Evolutionary conservation across 2,888 invertebrate genomes (phyloP).

Genomic region (Oscheius myriophilus): DNA sequence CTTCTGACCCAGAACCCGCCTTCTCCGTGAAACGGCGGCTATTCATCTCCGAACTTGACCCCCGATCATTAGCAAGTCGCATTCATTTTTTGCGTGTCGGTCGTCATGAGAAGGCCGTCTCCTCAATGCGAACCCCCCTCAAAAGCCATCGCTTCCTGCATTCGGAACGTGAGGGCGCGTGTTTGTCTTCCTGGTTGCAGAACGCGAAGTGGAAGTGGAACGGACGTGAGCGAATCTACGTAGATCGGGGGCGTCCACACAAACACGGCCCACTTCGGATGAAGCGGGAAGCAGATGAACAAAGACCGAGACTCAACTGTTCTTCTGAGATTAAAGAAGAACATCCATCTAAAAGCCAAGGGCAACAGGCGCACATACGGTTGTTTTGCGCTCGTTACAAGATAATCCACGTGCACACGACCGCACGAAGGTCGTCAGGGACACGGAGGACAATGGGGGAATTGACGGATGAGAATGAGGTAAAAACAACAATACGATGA

Average conservation of each 20-base stretch:
- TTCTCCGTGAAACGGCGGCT: slow-evolving; percentile 8
- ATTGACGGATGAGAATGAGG: background rate
- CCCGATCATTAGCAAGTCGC: slow-evolving; percentile 21
- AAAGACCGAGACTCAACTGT: background rate
- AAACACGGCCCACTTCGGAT: slow-evolving; percentile 18
- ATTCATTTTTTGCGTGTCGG: background rate
- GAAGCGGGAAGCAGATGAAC: no score
- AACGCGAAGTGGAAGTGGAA: slow-evolving; percentile 11
- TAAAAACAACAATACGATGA: background rate
- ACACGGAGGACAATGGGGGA: background rate
- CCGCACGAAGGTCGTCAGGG: slow-evolving; percentile 13
- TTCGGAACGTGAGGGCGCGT: slow-evolving; percentile 7
- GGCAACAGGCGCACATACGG: no score
- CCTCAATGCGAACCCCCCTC: background rate
- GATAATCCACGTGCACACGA: slow-evolving; percentile 10
- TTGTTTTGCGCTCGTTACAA: slow-evolving; percentile 6
- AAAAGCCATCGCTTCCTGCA: background rate
- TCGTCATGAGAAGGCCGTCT: background rate
- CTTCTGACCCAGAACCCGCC: no score
- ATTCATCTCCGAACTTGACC: slow-evolving; percentile 26
- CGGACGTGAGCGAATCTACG: slow-evolving; percentile 23
- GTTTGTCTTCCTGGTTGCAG: slow-evolving; percentile 20
- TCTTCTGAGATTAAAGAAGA: background rate
- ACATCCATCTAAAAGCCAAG: no score
- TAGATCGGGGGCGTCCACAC: background rate